Evolutionary conservation across 2,888 invertebrate genomes (phyloP), one percentile per base, ranked within the genome.

Genomic region (Abrostola triplasia): DNA sequence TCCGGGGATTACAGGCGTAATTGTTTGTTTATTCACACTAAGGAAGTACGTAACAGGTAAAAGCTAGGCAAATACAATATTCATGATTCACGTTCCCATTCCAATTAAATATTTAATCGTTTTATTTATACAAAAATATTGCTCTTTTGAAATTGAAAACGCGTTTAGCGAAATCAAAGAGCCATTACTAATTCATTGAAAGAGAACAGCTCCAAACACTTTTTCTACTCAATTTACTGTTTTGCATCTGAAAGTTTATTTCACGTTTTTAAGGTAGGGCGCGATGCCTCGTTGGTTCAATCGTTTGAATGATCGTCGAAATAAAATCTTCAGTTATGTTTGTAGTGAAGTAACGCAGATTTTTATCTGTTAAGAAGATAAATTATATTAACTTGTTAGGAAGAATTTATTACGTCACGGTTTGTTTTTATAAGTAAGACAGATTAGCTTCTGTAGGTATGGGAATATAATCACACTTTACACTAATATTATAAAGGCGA

Each of bases 81-180:
- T 67, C 37, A 53, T 42, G 10, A 54, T n/a, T 10, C 54, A 50
- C 9, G 12, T 51, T 63, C 58, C 57, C 58, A 53, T 60, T 48
- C 36, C 50, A 65, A 59, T 61, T 59, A 59, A 68, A 56, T 59
- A 60, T 63, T 70, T 58, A 59, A 71, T 59, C 13, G 38, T 44
- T 70, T 61, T 64, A 63, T 59, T 64, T 48, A 40, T 44, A 64
- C 52, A 64, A 57, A 61, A 61, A 67, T 63, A 62, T 64, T 59
- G 54, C 51, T 64, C 51, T 57, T 62, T 67, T 36, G 36, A 61
- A 79, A 66, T 67, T 35, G 36, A 61, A 79, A 66, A 67, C 48
- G 51, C 44, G 52, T 74, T 70, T 72, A 59, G 51, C 61, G 49
- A 58, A 76, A 67, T 67, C 63, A 67, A 61, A 70, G 52, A 47